Conservation (phyloP, 2,113 vertebrate species). For the Sceloporus tristichus region DNA sequence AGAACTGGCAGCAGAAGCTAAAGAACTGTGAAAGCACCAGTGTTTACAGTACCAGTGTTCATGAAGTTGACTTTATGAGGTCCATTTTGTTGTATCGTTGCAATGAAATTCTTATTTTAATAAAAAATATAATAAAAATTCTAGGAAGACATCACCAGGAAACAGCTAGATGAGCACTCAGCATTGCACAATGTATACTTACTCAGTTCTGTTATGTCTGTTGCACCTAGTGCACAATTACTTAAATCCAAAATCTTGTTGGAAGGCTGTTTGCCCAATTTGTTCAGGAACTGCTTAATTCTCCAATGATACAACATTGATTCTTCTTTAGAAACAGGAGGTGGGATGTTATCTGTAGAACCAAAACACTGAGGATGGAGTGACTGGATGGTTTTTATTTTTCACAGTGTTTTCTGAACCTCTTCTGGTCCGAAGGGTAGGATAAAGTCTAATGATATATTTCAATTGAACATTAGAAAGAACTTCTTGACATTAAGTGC, state of each 20-base stretch:
- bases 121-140: neutral
- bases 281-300: slow-evolving; percentile 81
- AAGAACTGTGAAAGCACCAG: neutral
- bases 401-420: too few relatives aligned
- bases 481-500: too few relatives aligned
- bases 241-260: slow-evolving; percentile 79
- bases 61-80: neutral
- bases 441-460: too few relatives aligned
- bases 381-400: slow-evolving; percentile 21
- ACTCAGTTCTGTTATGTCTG: slow-evolving; percentile 84
- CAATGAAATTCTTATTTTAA: too few relatives aligned
- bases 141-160: slow-evolving; percentile 16
- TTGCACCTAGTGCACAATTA: slow-evolving; percentile 81
- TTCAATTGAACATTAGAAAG: too few relatives aligned
- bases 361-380: slow-evolving; percentile 34
- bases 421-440: too few relatives aligned
- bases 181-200: slow-evolving; percentile 27
- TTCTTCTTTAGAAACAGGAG: slow-evolving; percentile 51
- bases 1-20: neutral
- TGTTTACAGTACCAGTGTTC: neutral
- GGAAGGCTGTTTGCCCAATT: slow-evolving; percentile 79
- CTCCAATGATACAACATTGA: slow-evolving; percentile 72
- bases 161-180: slow-evolving; percentile 12
- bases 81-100: neutral
- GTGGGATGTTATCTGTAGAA: slow-evolving; percentile 59